These are phyloP conservation scores for Amphiprion clarkii DNA, from an alignment of 2,797 vertebrate genomes.

Conservation along the genomic window DNA sequence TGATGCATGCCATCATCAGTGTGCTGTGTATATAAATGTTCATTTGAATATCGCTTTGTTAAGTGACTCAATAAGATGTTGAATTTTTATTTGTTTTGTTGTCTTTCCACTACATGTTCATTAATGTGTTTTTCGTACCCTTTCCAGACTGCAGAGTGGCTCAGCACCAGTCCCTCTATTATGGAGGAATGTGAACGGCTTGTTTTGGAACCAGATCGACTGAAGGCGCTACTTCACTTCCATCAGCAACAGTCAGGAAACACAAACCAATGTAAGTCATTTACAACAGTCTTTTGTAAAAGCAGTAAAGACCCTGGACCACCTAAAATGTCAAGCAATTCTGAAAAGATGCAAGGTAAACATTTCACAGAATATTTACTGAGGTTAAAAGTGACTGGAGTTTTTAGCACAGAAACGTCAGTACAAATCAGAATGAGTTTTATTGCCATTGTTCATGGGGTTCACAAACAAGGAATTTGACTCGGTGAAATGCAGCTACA, in stretches of 20 bases:
- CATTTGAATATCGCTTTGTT: too few relatives aligned
- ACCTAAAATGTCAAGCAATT: neutral
- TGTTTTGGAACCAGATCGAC: slow-evolving; percentile 38
- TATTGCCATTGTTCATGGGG: too few relatives aligned
- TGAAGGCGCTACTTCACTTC: slow-evolving; percentile 41
- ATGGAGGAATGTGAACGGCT: slow-evolving; percentile 49
- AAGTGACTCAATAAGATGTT: too few relatives aligned
- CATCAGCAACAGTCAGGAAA: slow-evolving; percentile 39
- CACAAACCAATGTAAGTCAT: slow-evolving; percentile 29
- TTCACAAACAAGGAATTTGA: too few relatives aligned
- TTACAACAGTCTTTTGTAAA: neutral
- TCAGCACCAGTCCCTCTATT: slow-evolving; percentile 31
- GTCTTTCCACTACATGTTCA: neutral
- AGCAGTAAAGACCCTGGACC: neutral
- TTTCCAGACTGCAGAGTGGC: slow-evolving; percentile 56
- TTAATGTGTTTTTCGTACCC: neutral
- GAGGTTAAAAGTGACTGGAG: neutral
- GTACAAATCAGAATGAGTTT: too few relatives aligned
- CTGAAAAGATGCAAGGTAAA: neutral
- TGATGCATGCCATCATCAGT: too few relatives aligned
- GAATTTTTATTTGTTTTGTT: neutral
- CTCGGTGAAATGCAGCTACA: too few relatives aligned
- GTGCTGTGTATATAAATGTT: too few relatives aligned
- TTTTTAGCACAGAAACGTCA: too few relatives aligned
- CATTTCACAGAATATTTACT: neutral